Conservation (phyloP, 2,113 vertebrate genomes). For the Taurulus bubalis region DNA sequence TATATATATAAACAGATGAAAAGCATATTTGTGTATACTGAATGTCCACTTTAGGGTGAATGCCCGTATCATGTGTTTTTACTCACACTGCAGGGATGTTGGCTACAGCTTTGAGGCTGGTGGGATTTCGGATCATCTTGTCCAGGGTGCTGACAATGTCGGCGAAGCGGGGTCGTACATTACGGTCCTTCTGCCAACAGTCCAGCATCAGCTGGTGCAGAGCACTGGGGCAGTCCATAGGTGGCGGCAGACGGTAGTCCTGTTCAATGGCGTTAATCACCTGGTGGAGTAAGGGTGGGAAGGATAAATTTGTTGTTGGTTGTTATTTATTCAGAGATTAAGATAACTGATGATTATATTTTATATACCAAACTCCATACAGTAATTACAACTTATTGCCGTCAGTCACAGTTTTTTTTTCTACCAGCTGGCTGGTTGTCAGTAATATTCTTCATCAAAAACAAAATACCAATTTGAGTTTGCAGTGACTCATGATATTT, state of each 20-base stretch:
- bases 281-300: conserved; percentile 66
- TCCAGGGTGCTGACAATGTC: conserved; percentile 98
- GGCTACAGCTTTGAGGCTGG: conserved; percentile 97
- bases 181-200: conserved; percentile 99
- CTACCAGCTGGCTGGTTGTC: conserved; percentile 2
- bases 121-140: conserved; percentile 99
- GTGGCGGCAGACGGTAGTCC: conserved; percentile 96
- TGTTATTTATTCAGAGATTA: background rate
- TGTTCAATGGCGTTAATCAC: conserved; percentile 99
- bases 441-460: conserved; percentile 15
- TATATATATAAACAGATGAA: conserved; percentile 37
- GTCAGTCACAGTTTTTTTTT: conserved; percentile 13
- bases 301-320: background rate
- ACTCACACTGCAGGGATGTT: conserved; percentile 98
- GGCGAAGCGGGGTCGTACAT: conserved; percentile 93
- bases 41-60: conserved; percentile 6
- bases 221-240: conserved; percentile 97
- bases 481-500: conserved; percentile 11
- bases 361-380: background rate
- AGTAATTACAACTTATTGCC: background rate
- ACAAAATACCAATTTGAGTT: conserved; percentile 18
- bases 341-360: background rate
- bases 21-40: background rate
- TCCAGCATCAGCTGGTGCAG: conserved; percentile 98
- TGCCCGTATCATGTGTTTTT: background rate